Evolutionary conservation across 1,140 invertebrate species (phyloP).

Genomic region (Thalassaphorura encarpata): DNA sequence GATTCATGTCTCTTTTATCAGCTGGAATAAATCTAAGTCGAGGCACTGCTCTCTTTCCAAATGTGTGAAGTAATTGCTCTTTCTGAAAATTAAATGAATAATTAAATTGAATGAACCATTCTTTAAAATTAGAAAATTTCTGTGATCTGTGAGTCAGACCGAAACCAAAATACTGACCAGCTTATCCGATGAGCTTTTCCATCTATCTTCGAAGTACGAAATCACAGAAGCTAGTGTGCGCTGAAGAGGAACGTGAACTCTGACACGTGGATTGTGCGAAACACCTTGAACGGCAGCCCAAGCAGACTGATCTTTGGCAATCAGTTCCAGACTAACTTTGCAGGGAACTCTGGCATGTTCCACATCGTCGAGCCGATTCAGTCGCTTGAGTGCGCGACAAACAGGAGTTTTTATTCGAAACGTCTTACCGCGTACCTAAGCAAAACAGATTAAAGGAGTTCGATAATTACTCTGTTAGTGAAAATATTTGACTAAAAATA

Average conservation of each 20-base stretch:
- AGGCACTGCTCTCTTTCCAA: slow-evolving; percentile 20
- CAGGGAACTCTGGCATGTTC: slow-evolving; percentile 67
- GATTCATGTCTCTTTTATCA: slow-evolving; percentile 4
- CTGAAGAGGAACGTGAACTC: slow-evolving; percentile 61
- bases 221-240: slow-evolving; percentile 60
- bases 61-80: slow-evolving; percentile 23
- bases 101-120: slow-evolving; percentile 5
- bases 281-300: slow-evolving; percentile 74
- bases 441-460: no score
- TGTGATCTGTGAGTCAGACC: not conserved
- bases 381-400: slow-evolving; percentile 72
- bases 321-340: slow-evolving; percentile 63
- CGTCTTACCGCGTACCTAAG: slow-evolving; percentile 74
- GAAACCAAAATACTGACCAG: slow-evolving; percentile 43
- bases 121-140: not conserved
- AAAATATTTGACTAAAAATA: no score
- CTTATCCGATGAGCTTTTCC: slow-evolving; percentile 49
- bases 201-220: slow-evolving; percentile 64
- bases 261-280: slow-evolving; percentile 82
- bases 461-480: no score
- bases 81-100: slow-evolving; percentile 15
- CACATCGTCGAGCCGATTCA: slow-evolving; percentile 78
- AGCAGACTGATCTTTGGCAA: slow-evolving; percentile 62
- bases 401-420: slow-evolving; percentile 80
- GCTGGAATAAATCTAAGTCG: slow-evolving; percentile 22